Base-by-base conservation (phyloP, 2,888 invertebrate species). In the Tachina fera region DNA sequence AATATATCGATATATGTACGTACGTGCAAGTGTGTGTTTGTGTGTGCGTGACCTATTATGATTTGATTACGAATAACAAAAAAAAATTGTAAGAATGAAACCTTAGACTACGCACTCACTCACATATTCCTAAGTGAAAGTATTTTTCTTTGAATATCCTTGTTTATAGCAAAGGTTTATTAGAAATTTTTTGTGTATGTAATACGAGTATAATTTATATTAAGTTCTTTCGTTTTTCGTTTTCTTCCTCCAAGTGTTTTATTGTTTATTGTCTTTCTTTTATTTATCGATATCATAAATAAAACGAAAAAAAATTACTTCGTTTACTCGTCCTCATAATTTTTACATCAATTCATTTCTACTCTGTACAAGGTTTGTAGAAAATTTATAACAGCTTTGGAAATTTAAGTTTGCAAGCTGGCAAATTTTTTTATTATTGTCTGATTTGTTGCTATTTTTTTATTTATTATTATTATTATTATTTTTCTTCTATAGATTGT, bases 141-240 rank as follows among this genome's bases (percentile, higher is more conserved):
- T 19, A 14, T 51, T 61, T 63, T 10, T 51, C 49, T 58, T 31
- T 49, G 11, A 47, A 13, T n/a, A 39, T 71, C 4, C 16, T 47
- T 45, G 11, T 13, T n/a, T n/a, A 11, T 47, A 39, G 3, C 31
- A 11, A 60, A 56, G 31, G 13, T 58, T 58, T 22, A 58, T 58
- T 58, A 56, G 13, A 22, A 5, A 8, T 56, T 60, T 14, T 9
- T 43, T 14, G 22, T 71, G 16, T 43, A 65, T 61, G 72, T 58
- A 13, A 70, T 63, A 63, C 49, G 22, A 31, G 31, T 6, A 31
- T 31, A 31, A 31, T 31, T 63, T 65, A 76, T 63, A n/a, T n/a
- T 76, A 82, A 82, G 63, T 76, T 56, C 39, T 58, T 49, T 71
- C 39, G 71, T 82, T 76, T 75, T 71, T 82, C 45, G 39, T 63